Evolutionary conservation across 2,797 vertebrate species (phyloP).

Genomic region (Alca torda): DNA sequence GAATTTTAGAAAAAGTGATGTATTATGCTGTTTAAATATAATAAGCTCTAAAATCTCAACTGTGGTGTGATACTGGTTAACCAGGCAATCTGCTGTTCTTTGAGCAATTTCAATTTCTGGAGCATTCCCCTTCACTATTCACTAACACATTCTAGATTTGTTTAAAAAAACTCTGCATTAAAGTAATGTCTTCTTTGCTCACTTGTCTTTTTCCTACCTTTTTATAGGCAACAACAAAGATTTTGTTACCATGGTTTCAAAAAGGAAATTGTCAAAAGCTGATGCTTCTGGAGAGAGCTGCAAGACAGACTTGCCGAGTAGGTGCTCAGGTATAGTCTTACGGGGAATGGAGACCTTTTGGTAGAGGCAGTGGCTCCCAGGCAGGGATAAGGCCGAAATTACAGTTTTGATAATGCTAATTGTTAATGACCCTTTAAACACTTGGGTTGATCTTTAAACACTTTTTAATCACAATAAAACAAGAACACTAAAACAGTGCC

Average conservation of each 20-base stretch:
- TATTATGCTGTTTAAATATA: neutral
- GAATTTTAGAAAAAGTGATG: neutral
- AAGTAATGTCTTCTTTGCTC: neutral
- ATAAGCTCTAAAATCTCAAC: neutral
- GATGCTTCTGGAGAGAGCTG: constrained; percentile 8
- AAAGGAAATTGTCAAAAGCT: constrained; percentile 58
- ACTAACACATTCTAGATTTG: neutral
- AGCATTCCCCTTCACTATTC: neutral
- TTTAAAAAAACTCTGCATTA: neutral
- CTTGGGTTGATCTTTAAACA: neutral
- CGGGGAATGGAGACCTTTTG: neutral
- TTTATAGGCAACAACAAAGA: constrained; percentile 6
- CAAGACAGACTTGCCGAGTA: constrained; percentile 52
- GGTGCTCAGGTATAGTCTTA: neutral
- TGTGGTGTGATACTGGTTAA: neutral
- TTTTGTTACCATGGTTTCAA: constrained; percentile 68
- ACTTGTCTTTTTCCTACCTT: neutral
- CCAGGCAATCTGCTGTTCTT: neutral
- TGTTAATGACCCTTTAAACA: neutral
- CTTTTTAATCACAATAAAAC: neutral
- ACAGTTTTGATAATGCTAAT: neutral
- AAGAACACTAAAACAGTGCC: neutral
- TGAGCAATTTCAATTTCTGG: neutral
- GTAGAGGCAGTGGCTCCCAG: neutral
- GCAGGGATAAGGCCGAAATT: neutral